These are phyloP conservation scores for Eupithecia dodoneata DNA, from an alignment of 2,888 invertebrate genomes.

Conservation along the genomic window DNA sequence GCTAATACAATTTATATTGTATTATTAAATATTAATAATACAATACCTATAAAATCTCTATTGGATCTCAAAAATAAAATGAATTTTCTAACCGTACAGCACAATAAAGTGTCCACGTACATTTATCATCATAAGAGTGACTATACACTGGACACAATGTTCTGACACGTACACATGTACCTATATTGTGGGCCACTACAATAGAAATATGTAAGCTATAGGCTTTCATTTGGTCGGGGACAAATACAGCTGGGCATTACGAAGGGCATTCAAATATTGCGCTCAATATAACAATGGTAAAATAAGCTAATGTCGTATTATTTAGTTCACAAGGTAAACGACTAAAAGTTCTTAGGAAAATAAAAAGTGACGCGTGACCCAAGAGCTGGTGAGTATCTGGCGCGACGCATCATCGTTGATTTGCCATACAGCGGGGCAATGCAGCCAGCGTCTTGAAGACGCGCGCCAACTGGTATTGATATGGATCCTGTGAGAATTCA, in stretches of 20 bases:
- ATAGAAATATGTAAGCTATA: conserved; percentile 36
- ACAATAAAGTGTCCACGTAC: conserved; percentile 60
- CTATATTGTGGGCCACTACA: conserved; percentile 32
- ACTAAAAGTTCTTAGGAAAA: neutral
- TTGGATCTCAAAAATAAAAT: neutral
- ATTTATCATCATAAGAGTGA: conserved; percentile 80
- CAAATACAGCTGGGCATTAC: conserved; percentile 27
- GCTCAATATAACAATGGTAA: neutral
- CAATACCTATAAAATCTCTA: neutral
- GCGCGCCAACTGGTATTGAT: neutral
- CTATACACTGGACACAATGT: conserved; percentile 59
- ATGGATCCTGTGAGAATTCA: neutral
- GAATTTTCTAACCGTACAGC: conserved; percentile 52
- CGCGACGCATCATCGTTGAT: neutral
- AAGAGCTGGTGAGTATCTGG: neutral
- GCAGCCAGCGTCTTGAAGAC: neutral
- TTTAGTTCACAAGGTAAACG: neutral
- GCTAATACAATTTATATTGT: no score
- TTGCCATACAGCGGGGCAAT: neutral
- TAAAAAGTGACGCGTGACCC: neutral
- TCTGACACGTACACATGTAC: conserved; percentile 43
- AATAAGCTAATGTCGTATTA: neutral
- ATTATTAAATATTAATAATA: no score
- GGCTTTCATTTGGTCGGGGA: conserved; percentile 38
- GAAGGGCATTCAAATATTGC: conserved; percentile 20